Conservation (phyloP, 2,113 vertebrate genomes). For the Cariama cristata region DNA sequence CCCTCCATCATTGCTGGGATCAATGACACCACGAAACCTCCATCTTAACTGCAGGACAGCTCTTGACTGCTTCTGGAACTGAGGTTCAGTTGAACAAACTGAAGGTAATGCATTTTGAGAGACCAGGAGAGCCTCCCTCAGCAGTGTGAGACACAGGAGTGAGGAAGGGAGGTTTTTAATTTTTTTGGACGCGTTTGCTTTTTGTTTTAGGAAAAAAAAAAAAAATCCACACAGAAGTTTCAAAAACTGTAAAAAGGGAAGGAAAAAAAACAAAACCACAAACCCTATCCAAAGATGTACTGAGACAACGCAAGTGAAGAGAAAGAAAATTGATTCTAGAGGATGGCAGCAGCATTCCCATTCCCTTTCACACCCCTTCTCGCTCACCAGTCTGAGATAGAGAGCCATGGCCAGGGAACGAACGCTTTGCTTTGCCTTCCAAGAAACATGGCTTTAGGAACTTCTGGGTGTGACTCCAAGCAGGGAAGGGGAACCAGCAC, state of each 20-base stretch:
- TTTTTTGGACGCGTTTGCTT: neutral
- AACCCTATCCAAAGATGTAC: constrained; percentile 48
- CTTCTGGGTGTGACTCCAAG: neutral
- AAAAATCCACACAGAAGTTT: neutral
- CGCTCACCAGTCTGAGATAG: fast-evolving
- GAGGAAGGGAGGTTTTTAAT: neutral
- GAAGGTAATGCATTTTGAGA: neutral
- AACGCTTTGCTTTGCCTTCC: neutral
- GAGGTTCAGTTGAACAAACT: neutral
- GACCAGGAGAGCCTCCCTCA: neutral
- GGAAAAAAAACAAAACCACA: neutral
- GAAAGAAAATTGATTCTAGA: neutral
- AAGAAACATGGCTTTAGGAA: neutral
- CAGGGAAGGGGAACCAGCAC: neutral
- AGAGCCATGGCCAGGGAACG: neutral
- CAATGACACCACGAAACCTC: constrained; percentile 81
- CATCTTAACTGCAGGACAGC: constrained; percentile 75
- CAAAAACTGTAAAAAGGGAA: neutral
- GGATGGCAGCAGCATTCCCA: neutral
- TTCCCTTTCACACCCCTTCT: neutral
- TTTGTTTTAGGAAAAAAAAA: neutral
- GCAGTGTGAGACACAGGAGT: neutral
- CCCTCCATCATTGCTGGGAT: constrained; percentile 62
- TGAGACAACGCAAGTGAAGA: neutral
- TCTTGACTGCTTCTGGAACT: neutral